These are phyloP conservation scores for Botia kubotai DNA, from an alignment of 2,797 vertebrate genomes.

Conservation along the genomic window DNA sequence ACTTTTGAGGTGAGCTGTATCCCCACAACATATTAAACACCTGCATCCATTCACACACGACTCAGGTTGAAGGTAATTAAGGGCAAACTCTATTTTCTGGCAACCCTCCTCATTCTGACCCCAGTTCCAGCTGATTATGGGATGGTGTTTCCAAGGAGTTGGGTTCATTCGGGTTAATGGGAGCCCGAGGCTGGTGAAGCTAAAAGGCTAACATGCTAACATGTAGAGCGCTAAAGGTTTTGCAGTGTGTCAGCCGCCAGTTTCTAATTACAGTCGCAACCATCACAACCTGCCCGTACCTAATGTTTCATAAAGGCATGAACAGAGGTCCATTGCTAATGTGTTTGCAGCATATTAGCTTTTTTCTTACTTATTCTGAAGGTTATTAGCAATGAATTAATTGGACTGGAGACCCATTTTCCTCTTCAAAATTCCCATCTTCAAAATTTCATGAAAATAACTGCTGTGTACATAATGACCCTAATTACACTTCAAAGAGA, in stretches of 20 bases:
- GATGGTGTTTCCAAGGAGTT: slow-evolving; percentile 64
- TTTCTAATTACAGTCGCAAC: slow-evolving; percentile 46
- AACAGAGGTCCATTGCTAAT: slow-evolving; percentile 52
- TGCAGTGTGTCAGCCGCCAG: slow-evolving; percentile 4
- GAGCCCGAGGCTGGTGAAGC: slow-evolving; percentile 62
- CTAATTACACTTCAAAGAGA: slow-evolving; percentile 71
- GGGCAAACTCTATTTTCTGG: slow-evolving; percentile 75
- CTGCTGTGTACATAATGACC: slow-evolving; percentile 61
- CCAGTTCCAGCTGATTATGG: slow-evolving; percentile 70
- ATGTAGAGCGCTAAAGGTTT: slow-evolving; percentile 31
- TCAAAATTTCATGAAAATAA: slow-evolving; percentile 67
- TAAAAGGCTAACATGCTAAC: slow-evolving; percentile 28
- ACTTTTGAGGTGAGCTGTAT: background rate
- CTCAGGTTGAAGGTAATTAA: slow-evolving; percentile 75
- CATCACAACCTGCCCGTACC: background rate
- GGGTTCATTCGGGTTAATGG: slow-evolving; percentile 77
- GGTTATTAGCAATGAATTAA: slow-evolving; percentile 63
- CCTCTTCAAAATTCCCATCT: slow-evolving; percentile 66
- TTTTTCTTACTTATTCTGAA: slow-evolving; percentile 42
- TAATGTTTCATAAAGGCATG: slow-evolving; percentile 39
- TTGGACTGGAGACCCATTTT: slow-evolving; percentile 56
- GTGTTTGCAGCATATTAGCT: slow-evolving; percentile 56
- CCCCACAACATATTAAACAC: slow-evolving; percentile 25
- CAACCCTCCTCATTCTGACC: slow-evolving; percentile 72
- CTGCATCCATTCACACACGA: slow-evolving; percentile 15